Percentiles rank a stretch among this genome's conserved stretches.
These are phyloP conservation scores for Dromas ardeola DNA, from an alignment of 2,113 vertebrate genomes.

Conservation along the genomic window DNA sequence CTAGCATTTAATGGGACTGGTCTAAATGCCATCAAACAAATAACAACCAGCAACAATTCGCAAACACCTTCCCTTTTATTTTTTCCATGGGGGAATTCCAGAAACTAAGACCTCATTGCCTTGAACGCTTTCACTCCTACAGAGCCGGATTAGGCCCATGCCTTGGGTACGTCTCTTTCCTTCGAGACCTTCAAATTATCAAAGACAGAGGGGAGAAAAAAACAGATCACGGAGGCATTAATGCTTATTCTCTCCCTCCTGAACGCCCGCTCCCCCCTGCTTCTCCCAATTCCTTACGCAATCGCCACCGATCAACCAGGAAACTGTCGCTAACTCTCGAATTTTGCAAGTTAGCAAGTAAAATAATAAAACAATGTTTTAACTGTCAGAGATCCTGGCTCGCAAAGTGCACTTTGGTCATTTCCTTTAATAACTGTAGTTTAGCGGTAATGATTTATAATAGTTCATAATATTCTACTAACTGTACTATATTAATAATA, in stretches of 20 bases:
- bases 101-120: not conserved
- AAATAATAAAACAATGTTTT: conserved; percentile 63
- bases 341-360: conserved; percentile 67
- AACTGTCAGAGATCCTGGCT: conserved; percentile 60
- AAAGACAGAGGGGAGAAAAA: not conserved
- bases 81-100: conserved; percentile 60
- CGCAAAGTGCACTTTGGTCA: conserved; percentile 61
- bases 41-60: conserved; percentile 47
- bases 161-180: not conserved
- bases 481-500: conserved; percentile 69
- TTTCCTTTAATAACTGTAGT: conserved; percentile 71
- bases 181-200: not conserved
- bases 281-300: not conserved
- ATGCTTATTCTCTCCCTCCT: not conserved
- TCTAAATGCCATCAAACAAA: conserved; percentile 53
- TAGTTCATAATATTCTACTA: conserved; percentile 72
- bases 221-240: not conserved
- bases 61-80: conserved; percentile 51
- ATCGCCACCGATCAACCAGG: not conserved
- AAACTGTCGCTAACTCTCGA: conserved; percentile 37
- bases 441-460: conserved; percentile 66
- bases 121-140: not conserved
- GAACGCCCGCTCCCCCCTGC: fast-evolving
- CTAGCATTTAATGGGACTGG: conserved; percentile 65
- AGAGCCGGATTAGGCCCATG: not conserved